phyloP scores from a whole-genome alignment of 2,797 vertebrate species.

The Anguilla megastoma region DNA sequence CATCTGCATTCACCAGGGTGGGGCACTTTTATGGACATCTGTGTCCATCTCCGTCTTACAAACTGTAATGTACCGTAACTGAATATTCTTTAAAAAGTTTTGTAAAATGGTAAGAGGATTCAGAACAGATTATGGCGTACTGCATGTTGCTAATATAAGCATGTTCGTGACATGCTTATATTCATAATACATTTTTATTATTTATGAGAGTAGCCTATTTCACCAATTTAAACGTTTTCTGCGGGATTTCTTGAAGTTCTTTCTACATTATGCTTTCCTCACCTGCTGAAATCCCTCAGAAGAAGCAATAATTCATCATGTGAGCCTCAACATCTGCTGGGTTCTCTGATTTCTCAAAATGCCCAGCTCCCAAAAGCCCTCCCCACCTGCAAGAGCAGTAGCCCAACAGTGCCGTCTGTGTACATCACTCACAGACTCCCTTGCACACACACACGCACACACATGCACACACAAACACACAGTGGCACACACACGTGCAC shows the following conservation, averaged over 20 bases:
- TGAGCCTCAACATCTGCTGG: constrained; percentile 80
- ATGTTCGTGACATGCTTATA: neutral
- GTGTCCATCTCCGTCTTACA: neutral
- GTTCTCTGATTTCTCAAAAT: constrained; percentile 79
- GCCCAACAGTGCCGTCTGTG: constrained; percentile 74
- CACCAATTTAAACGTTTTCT: constrained; percentile 37
- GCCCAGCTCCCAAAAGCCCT: constrained; percentile 82
- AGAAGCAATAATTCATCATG: constrained; percentile 83
- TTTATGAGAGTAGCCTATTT: neutral
- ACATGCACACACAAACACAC: neutral
- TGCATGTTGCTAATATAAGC: neutral
- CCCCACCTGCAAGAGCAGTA: constrained; percentile 80
- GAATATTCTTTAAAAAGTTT: neutral
- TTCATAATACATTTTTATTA: neutral
- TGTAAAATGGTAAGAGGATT: neutral
- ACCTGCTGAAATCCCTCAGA: constrained; percentile 80
- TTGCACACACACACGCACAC: constrained; percentile 38
- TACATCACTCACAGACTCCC: constrained; percentile 67
- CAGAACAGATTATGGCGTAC: neutral
- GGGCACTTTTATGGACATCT: neutral
- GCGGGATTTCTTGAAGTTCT: neutral
- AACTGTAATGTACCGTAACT: neutral
- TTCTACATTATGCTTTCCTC: constrained; percentile 70
- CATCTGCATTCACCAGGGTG: constrained; percentile 2
- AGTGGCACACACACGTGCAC: neutral